Percentiles rank a stretch among this genome's conserved stretches.
These are phyloP conservation scores for Chamaea fasciata DNA, from an alignment of 2,113 vertebrate species.

Conservation along the genomic window DNA sequence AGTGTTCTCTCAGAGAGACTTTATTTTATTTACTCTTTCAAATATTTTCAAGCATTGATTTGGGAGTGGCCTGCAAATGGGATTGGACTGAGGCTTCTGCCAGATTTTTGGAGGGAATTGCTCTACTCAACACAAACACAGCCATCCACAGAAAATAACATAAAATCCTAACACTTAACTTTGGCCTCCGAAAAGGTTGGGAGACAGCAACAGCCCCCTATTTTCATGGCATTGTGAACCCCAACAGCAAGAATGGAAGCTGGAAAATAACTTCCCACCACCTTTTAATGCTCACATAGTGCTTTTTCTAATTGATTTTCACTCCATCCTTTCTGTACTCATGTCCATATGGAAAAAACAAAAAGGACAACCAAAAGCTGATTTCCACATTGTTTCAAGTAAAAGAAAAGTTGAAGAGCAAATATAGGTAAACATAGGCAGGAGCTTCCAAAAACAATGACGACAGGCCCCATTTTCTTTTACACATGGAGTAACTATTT, in stretches of 20 bases:
- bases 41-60: neutral
- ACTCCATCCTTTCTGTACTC: neutral
- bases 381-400: neutral
- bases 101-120: neutral
- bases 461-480: neutral
- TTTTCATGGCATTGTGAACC: neutral
- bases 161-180: neutral
- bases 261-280: neutral
- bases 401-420: neutral
- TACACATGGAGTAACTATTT: neutral
- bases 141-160: neutral
- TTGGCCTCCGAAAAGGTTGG: neutral
- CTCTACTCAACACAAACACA: neutral
- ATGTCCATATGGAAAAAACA: neutral
- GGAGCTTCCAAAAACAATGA: neutral
- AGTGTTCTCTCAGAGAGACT: neutral
- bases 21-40: neutral
- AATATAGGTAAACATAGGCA: neutral
- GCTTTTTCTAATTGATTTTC: neutral
- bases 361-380: neutral
- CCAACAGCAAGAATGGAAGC: neutral
- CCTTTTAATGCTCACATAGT: neutral
- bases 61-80: neutral
- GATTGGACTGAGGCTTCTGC: neutral
- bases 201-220: neutral